A percentile compares a stretch with the other conserved stretches of the same genome.
phyloP scores from a whole-genome alignment of 2,113 vertebrate genomes.

The Macquaria ambigua region DNA sequence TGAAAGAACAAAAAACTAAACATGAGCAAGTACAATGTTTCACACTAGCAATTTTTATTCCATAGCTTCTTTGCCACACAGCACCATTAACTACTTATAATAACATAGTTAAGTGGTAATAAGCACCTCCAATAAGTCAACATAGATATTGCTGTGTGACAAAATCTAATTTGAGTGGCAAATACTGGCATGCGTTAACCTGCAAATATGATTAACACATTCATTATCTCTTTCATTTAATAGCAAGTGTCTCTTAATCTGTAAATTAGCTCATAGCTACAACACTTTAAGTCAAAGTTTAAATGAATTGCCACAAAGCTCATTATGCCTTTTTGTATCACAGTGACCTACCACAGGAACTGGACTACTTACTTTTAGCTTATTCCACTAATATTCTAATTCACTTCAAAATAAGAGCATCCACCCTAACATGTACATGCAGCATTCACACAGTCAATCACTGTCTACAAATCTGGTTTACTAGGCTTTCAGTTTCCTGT shows the following conservation, averaged over 20 bases:
- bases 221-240: conserved; percentile 2
- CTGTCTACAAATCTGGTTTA: conserved; percentile 46
- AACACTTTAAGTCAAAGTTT: not conserved
- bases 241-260: not conserved
- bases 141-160: not conserved
- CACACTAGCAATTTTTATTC: not conserved
- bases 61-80: not conserved
- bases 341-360: not conserved
- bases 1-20: not conserved
- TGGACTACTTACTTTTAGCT: not conserved
- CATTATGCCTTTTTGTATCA: not conserved
- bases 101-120: not conserved
- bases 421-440: conserved; percentile 9
- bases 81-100: not conserved
- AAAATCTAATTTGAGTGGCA: conserved; percentile 27
- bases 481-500: conserved; percentile 56
- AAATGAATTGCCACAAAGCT: not conserved
- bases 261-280: not conserved
- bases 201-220: conserved; percentile 1
- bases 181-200: not conserved
- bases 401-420: conserved; percentile 23
- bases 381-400: conserved; percentile 3
- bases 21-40: not conserved
- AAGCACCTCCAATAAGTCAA: not conserved
- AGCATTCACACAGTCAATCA: conserved; percentile 31